phyloP scores from a whole-genome alignment of 2,113 vertebrate species.

The Plecturocebus donacophilus region DNA sequence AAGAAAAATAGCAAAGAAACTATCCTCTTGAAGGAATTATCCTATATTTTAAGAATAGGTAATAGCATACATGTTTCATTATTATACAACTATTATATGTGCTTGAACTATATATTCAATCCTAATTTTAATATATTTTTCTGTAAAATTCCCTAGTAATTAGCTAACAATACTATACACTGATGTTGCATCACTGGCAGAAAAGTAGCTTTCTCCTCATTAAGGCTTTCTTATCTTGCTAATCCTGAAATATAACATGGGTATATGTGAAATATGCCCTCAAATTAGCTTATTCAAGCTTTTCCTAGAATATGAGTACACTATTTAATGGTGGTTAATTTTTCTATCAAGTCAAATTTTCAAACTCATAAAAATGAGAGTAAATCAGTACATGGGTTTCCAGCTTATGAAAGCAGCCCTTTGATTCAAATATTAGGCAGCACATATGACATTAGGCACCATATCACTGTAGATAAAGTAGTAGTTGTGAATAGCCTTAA shows the following conservation, averaged over 20 bases:
- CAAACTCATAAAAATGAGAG: background rate
- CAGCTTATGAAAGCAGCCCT: background rate
- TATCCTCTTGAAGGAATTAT: background rate
- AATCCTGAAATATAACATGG: background rate
- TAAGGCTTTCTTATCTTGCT: background rate
- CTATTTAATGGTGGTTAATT: background rate
- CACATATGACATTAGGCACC: background rate
- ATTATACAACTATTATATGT: background rate
- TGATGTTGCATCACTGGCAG: background rate
- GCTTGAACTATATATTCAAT: background rate
- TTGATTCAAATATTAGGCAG: background rate
- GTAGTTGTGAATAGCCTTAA: background rate
- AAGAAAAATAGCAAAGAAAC: background rate
- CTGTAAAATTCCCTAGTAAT: background rate
- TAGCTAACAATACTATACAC: background rate
- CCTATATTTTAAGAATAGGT: background rate
- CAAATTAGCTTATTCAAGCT: background rate
- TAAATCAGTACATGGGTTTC: background rate
- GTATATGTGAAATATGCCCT: background rate
- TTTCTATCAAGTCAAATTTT: conserved; percentile 18
- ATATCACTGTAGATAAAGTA: background rate
- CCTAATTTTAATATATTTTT: background rate
- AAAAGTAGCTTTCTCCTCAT: background rate
- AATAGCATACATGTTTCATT: background rate
- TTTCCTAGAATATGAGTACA: background rate